Conservation (phyloP, 2,797 vertebrate genomes). For the Chromobotia macracanthus region DNA sequence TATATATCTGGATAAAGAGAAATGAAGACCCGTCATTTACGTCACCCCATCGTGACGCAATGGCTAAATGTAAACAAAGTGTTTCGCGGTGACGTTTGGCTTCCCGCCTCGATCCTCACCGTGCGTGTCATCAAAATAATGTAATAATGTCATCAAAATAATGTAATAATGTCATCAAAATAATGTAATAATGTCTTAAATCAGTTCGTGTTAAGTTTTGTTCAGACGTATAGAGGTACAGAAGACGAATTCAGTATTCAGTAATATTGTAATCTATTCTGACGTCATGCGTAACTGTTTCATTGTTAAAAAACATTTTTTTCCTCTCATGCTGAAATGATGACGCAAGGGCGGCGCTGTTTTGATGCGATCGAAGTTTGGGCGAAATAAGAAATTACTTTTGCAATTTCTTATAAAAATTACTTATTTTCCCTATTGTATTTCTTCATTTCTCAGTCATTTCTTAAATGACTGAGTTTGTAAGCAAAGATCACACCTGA, state of each 20-base stretch:
- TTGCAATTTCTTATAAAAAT: too few species aligned
- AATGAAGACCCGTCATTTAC: slow-evolving; percentile 11
- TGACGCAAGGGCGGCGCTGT: too few species aligned
- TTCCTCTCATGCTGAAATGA: too few species aligned
- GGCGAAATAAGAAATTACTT: neutral
- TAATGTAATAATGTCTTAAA: neutral
- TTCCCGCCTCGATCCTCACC: too few species aligned
- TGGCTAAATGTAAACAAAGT: slow-evolving; percentile 2
- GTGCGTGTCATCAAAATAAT: neutral
- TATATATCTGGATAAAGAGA: slow-evolving; percentile 6
- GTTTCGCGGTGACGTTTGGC: neutral
- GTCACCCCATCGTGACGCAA: neutral
- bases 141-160: neutral
- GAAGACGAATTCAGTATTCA: neutral
- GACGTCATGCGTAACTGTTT: neutral
- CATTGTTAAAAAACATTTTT: neutral
- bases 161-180: too few species aligned
- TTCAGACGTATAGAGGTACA: neutral
- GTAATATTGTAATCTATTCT: neutral
- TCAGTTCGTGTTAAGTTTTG: neutral
- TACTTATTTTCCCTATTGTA: too few species aligned
- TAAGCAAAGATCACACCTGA: too few species aligned
- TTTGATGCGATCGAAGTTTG: neutral
- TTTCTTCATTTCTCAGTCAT: too few species aligned
- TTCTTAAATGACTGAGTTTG: too few species aligned